A percentile compares a stretch with the other conserved stretches of the same genome.
phyloP scores from a whole-genome alignment of 2,797 vertebrate species.

The Diceros bicornis region DNA sequence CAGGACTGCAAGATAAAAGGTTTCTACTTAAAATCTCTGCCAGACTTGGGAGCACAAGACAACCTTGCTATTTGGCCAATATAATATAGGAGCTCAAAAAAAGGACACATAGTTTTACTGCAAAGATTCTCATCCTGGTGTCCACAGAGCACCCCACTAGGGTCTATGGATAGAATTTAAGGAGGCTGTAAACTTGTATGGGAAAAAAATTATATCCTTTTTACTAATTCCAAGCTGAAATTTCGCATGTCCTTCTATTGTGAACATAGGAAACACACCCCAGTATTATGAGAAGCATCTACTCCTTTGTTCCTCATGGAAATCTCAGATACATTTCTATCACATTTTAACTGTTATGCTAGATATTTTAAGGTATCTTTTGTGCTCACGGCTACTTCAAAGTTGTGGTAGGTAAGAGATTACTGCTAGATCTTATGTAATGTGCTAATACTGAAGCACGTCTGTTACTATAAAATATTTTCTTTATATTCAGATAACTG shows the following conservation, averaged over 20 bases:
- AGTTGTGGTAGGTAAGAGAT: background rate
- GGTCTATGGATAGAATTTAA: background rate
- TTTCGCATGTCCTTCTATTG: background rate
- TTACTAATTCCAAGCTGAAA: background rate
- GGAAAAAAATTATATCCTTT: background rate
- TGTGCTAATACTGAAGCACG: no score
- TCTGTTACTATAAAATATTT: background rate
- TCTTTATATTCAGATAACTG: background rate
- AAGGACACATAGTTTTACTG: background rate
- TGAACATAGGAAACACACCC: background rate
- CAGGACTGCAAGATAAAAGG: fast-evolving
- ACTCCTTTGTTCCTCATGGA: background rate
- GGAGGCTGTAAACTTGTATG: background rate
- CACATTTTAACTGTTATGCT: fast-evolving
- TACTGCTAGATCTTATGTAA: no score
- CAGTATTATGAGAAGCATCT: no score
- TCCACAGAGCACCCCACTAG: background rate
- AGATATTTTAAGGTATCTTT: background rate
- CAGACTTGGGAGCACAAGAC: background rate
- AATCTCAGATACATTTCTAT: background rate
- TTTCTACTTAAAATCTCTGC: background rate
- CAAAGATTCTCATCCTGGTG: no score
- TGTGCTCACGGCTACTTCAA: background rate
- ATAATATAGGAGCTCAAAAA: no score
- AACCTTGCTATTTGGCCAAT: fast-evolving